A percentile compares a stretch with the other conserved stretches of the same genome.
Evolutionary conservation across 37 sponge, comb jelly and placozoan genomes (phyloP).

Genomic region (Crambe crambe): DNA sequence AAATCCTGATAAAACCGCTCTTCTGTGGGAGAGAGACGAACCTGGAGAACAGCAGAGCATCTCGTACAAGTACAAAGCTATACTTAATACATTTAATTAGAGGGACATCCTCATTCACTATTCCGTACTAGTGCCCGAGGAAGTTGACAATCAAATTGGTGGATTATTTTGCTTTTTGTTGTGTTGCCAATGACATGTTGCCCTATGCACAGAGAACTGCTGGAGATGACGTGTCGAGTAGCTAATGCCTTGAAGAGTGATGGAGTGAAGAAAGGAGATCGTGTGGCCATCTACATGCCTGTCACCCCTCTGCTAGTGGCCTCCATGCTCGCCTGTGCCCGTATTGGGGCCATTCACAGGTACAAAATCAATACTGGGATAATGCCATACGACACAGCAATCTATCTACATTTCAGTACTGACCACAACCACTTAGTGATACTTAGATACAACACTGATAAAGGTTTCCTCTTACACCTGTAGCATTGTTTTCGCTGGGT

Average conservation of each 20-base stretch:
- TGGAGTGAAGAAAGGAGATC: slow-evolving; percentile 88
- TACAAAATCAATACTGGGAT: background rate
- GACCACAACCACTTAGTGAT: no score
- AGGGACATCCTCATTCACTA: no score
- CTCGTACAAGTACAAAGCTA: slow-evolving; percentile 74
- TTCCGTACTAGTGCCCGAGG: no score
- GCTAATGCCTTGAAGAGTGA: slow-evolving; percentile 88
- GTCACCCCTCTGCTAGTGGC: slow-evolving; percentile 86
- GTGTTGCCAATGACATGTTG: no score
- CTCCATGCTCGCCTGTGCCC: slow-evolving; percentile 94
- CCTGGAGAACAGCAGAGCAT: slow-evolving; percentile 74
- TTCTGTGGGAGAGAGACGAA: slow-evolving; percentile 95
- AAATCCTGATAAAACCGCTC: slow-evolving; percentile 71
- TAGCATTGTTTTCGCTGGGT: slow-evolving; percentile 96
- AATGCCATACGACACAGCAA: background rate
- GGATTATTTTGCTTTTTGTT: background rate
- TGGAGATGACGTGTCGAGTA: slow-evolving; percentile 87
- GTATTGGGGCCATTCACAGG: slow-evolving; percentile 94
- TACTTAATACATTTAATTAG: background rate
- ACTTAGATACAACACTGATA: no score
- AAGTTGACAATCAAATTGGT: background rate
- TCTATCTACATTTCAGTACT: no score
- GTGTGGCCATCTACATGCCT: slow-evolving; percentile 96
- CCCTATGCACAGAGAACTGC: slow-evolving; percentile 32
- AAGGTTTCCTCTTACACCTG: no score